phyloP scores from a whole-genome alignment of 2,888 invertebrate species.

The Cybosia mesomella region DNA sequence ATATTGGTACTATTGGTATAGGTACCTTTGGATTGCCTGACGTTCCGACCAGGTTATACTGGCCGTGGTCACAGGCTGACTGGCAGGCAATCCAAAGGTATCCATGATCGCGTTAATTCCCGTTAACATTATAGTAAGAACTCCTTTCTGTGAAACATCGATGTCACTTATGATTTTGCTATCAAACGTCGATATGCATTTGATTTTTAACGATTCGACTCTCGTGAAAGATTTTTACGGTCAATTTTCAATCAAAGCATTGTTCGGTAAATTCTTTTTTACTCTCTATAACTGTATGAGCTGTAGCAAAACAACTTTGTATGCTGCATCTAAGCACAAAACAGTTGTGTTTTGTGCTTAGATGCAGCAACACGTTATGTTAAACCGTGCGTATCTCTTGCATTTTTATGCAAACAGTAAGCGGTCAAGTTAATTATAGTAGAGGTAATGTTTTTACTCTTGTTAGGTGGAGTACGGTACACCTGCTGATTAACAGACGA shows the following conservation, averaged over 20 bases:
- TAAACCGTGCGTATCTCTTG: conserved; percentile 47
- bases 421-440: conserved; percentile 48
- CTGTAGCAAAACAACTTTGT: conserved; percentile 20
- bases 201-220: background rate
- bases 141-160: background rate
- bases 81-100: too few relatives aligned
- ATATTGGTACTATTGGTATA: too few relatives aligned
- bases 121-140: too few relatives aligned
- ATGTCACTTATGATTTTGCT: conserved; percentile 1
- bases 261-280: background rate
- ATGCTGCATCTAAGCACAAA: conserved; percentile 42
- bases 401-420: conserved; percentile 47
- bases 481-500: background rate
- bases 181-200: background rate
- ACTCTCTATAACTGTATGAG: conserved; percentile 8
- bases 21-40: too few relatives aligned
- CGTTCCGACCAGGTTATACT: too few relatives aligned
- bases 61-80: too few relatives aligned
- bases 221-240: conserved; percentile 2
- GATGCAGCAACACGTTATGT: conserved; percentile 37
- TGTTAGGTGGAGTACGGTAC: background rate
- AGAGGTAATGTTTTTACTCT: conserved; percentile 51
- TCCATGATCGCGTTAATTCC: too few relatives aligned
- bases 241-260: conserved; percentile 7
- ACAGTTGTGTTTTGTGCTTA: too few relatives aligned